Base-by-base conservation (phyloP, 1,140 invertebrate species). In the Cydia strobilella region DNA sequence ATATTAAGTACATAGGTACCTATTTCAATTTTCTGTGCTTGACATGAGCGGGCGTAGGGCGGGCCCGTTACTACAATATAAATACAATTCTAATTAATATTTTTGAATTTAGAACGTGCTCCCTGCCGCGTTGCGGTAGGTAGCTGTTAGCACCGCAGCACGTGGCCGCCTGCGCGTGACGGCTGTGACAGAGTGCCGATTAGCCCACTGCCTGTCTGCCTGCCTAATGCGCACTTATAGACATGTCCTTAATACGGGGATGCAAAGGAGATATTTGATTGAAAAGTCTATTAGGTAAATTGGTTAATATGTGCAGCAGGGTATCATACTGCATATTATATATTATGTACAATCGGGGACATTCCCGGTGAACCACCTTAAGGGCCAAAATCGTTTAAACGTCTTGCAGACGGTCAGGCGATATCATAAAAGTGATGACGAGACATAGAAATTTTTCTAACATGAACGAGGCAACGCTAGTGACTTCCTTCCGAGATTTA, bases 141-240 rank as follows among this genome's bases (percentile, higher is more conserved):
- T 74, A 75, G 54, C 54, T 23, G 74, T 76, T 80, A 75, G 78
- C 78, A 79, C 75, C 71, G 74, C 79, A 75, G 75, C 79, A 84
- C 82, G 84, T 81, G 79, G 35, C 76, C 23, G 48, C 2, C 82
- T 89, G 86, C 79, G 75, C 77, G 78, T 86, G 86, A 84, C 85
- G 78, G 69, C 75, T 75, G 79, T 87, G 86, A 89, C 82, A 79
- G 83, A 86, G 85, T 87, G 82, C 80, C 85, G 86, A 85, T 87
- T 86, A 84, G 84, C 81, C 78, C 77, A 79, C 84, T 83, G 84
- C 80, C 84, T 82, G 77, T 71, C 77, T 71, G 54, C 76, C 73
- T 31, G 51, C 54, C 54, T 59, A 59, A 59, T 59, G 54, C 20
- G 54, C 54, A 59, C 20, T 59, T 23, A 23, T 23, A 23, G 7